These are phyloP conservation scores for Reinhardtius hippoglossoides DNA, from an alignment of 2,113 vertebrate species.

Conservation along the genomic window DNA sequence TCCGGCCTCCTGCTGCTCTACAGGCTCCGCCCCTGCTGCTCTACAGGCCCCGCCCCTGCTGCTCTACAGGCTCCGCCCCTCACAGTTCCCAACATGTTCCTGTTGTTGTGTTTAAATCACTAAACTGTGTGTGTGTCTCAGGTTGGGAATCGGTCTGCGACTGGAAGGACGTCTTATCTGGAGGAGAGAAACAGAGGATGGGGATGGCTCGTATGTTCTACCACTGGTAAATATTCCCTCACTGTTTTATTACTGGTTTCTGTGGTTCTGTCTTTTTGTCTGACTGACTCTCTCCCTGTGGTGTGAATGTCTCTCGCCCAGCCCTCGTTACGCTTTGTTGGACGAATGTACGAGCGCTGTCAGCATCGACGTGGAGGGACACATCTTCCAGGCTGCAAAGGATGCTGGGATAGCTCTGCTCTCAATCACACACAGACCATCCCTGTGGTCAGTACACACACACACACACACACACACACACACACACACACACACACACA, in stretches of 20 bases:
- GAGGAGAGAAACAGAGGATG: slow-evolving; percentile 98
- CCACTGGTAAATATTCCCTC: slow-evolving; percentile 84
- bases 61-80: no score
- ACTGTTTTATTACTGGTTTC: not conserved
- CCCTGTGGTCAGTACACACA: slow-evolving; percentile 89
- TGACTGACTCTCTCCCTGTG: not conserved
- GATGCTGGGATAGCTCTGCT: slow-evolving; percentile 94
- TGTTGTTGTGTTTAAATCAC: no score
- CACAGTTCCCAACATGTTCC: not conserved
- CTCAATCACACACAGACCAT: slow-evolving; percentile 97
- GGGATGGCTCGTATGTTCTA: slow-evolving; percentile 99
- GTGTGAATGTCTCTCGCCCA: slow-evolving; percentile 63
- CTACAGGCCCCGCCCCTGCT: no score
- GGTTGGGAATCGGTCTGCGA: slow-evolving; percentile 95
- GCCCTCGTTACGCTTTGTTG: slow-evolving; percentile 93
- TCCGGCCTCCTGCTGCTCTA: no score
- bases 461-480: slow-evolving; percentile 32
- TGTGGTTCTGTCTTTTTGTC: not conserved
- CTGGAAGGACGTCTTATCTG: slow-evolving; percentile 97
- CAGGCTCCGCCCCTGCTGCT: no score
- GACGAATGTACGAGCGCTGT: slow-evolving; percentile 98
- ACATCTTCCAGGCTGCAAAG: slow-evolving; percentile 97
- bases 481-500: no score
- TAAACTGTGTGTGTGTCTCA: slow-evolving; percentile 52
- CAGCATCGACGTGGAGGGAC: slow-evolving; percentile 98